A percentile compares a stretch with the other conserved stretches of the same genome.
These are phyloP conservation scores for Chrosomus eos DNA, from an alignment of 2,797 vertebrate genomes.

Conservation along the genomic window DNA sequence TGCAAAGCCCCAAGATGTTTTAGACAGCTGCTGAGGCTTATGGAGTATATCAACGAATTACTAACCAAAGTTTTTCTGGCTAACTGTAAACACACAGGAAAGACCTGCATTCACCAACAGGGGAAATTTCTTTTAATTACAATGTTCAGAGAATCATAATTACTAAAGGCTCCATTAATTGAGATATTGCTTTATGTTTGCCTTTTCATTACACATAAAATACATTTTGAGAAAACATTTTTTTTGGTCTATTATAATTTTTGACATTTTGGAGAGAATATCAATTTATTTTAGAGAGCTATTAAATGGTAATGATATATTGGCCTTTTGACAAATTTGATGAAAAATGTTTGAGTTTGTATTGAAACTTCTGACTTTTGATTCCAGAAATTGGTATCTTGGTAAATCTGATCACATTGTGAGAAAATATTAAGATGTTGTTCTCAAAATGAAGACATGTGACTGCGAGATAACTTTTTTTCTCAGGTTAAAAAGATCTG, in stretches of 20 bases:
- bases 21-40: slow-evolving; percentile 26
- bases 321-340: not conserved
- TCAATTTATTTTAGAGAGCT: not conserved
- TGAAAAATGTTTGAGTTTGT: not conserved
- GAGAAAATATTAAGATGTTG: not conserved
- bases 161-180: not conserved
- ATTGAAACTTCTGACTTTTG: not conserved
- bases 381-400: not conserved
- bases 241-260: not conserved
- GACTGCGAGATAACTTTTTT: not conserved
- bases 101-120: not conserved
- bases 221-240: not conserved
- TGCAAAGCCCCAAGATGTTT: slow-evolving; percentile 3
- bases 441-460: not conserved
- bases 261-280: not conserved
- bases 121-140: slow-evolving; percentile 6
- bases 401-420: not conserved
- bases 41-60: slow-evolving; percentile 1
- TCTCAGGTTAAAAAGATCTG: not conserved
- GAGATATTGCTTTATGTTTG: not conserved
- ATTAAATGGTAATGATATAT: not conserved
- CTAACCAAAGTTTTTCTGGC: slow-evolving; percentile 28
- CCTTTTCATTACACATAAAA: not conserved
- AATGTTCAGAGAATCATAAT: not conserved
- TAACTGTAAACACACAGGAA: slow-evolving; percentile 25